phyloP scores from a whole-genome alignment of 2,113 vertebrate genomes.

The Elachura formosa region DNA sequence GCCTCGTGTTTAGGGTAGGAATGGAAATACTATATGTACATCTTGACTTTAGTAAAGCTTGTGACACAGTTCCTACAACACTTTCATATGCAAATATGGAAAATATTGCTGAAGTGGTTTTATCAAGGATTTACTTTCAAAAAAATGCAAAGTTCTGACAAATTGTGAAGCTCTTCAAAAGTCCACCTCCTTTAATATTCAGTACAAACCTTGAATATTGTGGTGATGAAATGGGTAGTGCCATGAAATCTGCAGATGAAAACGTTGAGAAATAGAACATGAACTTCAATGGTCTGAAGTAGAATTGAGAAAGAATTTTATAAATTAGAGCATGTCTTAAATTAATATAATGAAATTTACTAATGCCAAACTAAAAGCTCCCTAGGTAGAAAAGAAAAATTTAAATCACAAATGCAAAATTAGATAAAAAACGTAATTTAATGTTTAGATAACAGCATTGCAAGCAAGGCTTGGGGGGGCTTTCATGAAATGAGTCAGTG shows the following conservation, averaged over 20 bases:
- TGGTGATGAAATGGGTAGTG: neutral
- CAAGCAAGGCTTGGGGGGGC: neutral
- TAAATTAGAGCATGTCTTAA: neutral
- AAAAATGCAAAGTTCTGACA: neutral
- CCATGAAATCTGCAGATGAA: neutral
- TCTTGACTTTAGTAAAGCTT: neutral
- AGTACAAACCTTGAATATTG: neutral
- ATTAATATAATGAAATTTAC: neutral
- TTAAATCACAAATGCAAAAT: neutral
- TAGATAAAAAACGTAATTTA: neutral
- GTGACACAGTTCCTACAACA: neutral
- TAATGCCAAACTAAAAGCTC: neutral
- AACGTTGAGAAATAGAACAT: neutral
- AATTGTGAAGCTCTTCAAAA: neutral
- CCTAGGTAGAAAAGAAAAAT: neutral
- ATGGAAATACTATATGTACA: fast-evolving
- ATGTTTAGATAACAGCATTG: neutral
- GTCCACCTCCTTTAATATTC: neutral
- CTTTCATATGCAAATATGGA: neutral
- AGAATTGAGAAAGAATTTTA: neutral
- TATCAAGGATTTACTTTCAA: neutral
- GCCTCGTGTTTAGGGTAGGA: neutral
- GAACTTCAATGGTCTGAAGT: neutral
- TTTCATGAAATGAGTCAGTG: neutral
- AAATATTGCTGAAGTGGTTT: neutral